Evolutionary conservation across 2,888 invertebrate genomes (phyloP).

Genomic region (Sclerodermus sp.): DNA sequence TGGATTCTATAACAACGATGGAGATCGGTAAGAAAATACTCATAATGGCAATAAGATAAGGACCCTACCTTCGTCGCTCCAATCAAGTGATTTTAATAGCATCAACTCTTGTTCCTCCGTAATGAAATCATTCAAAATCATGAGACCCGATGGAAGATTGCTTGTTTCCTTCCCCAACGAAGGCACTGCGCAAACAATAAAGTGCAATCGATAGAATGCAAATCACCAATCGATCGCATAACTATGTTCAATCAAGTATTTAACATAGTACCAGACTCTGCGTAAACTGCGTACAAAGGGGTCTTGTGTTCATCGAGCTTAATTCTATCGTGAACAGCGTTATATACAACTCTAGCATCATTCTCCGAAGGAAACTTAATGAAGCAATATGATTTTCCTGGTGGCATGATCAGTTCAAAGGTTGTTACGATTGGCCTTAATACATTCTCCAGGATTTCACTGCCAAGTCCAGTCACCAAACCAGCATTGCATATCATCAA

Average conservation of each 20-base stretch:
- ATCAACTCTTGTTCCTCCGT: constrained; percentile 67
- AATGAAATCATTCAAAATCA: constrained; percentile 73
- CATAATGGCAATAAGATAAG: not conserved
- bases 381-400: constrained; percentile 82
- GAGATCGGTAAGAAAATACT: not conserved
- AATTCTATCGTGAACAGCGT: constrained; percentile 64
- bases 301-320: constrained; percentile 64
- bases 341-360: constrained; percentile 64
- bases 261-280: constrained; percentile 62
- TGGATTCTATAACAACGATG: constrained; percentile 19
- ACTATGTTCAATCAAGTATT: no score
- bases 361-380: constrained; percentile 62
- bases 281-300: constrained; percentile 69
- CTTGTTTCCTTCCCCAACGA: constrained; percentile 21
- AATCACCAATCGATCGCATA: no score
- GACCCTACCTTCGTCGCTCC: constrained; percentile 50
- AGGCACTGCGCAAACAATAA: constrained; percentile 53
- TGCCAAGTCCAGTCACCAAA: constrained; percentile 75
- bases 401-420: constrained; percentile 69
- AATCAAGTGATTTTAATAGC: constrained; percentile 65
- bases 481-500: constrained; percentile 85
- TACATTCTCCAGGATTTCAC: constrained; percentile 64
- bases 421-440: constrained; percentile 62
- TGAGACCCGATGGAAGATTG: constrained; percentile 69
- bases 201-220: no score